These are phyloP conservation scores for Thaumetopoea pityocampa DNA, from an alignment of 1,140 invertebrate species.

Conservation along the genomic window DNA sequence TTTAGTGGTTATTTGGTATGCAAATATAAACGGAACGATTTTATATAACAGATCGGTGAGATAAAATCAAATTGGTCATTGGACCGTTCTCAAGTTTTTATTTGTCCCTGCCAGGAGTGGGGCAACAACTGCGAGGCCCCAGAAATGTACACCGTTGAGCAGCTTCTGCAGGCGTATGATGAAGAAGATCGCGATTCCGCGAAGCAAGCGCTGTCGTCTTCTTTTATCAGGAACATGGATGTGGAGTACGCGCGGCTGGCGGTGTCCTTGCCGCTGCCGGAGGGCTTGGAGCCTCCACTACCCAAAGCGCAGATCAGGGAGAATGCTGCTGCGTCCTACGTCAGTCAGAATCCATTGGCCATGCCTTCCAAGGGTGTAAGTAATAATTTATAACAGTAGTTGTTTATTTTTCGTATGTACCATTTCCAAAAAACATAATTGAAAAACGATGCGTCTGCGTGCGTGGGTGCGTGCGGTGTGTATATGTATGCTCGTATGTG, in stretches of 20 bases:
- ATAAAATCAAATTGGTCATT: no score
- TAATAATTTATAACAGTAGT: no score
- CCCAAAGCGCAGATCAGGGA: slow-evolving; percentile 79
- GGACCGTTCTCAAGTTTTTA: no score
- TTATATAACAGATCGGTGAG: no score
- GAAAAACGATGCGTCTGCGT: background rate
- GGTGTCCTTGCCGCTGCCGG: slow-evolving; percentile 84
- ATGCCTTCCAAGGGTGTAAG: slow-evolving; percentile 14
- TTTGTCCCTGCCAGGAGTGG: slow-evolving; percentile 90
- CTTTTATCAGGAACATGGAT: slow-evolving; percentile 97
- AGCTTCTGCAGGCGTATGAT: slow-evolving; percentile 91
- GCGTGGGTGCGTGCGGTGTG: background rate
- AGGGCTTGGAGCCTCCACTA: slow-evolving; percentile 76
- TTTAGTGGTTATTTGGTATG: no score
- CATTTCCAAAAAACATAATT: background rate
- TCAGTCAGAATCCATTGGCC: slow-evolving; percentile 61
- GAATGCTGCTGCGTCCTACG: slow-evolving; percentile 84
- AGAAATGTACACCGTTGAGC: slow-evolving; percentile 89
- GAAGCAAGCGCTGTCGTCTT: slow-evolving; percentile 83
- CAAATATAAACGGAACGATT: no score
- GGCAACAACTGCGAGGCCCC: slow-evolving; percentile 84
- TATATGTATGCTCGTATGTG: background rate
- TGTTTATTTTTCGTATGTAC: slow-evolving; percentile 5
- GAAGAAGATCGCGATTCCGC: slow-evolving; percentile 92
- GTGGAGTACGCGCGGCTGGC: slow-evolving; percentile 93